Evolutionary conservation across 2,113 vertebrate species (phyloP), one percentile per base, ranked within the genome.

Genomic region (Rhinoderma darwinii): DNA sequence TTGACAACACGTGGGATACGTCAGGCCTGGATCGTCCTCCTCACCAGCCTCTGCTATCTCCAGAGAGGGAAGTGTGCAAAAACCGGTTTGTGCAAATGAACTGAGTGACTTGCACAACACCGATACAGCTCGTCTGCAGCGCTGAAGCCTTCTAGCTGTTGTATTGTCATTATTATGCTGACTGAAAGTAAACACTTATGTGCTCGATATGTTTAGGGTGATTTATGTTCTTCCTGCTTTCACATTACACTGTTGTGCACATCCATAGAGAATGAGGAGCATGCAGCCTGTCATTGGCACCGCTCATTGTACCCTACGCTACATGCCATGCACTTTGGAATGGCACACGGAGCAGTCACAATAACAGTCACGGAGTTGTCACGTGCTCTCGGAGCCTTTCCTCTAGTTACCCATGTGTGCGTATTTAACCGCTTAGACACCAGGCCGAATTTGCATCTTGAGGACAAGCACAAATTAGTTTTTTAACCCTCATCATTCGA

Each of bases 1-100:
- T 74, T 87, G 85, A 87, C 78, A 63, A 75, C 84, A 86, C 84
- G 85, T 87, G 85, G 78, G 77, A 87, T 66, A 87, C 85, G 85
- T 87, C 85, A 87, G 77, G 85, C 66, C 50, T 27, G 85, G 56
- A 35, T 82, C 74, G 85, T 86, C 61, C 77, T 86, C 61, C 77
- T 81, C 84, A 81, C 30, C 74, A 86, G 74, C 43, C 84, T 78
- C 61, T 68, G 84, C 59, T 70, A 76, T 79, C 56, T 86, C 59
- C 6, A 41, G 61, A 70, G 56, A 54, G 59, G 76, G 84, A 80
- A 74, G 85, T 82, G 85, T 73, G 77, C 50, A 81, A 54, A 80
- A 87, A 87, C 63, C 61, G 76, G 77, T 82, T 82, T 81, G 78
- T 82, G 78, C 78, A 59, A 81, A 63, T 27, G 30, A 77, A 18